A percentile compares a stretch with the other conserved stretches of the same genome.
These are phyloP conservation scores for Pocillopora grandis DNA, from an alignment of 92 coral and sea anemone species.

Conservation along the genomic window DNA sequence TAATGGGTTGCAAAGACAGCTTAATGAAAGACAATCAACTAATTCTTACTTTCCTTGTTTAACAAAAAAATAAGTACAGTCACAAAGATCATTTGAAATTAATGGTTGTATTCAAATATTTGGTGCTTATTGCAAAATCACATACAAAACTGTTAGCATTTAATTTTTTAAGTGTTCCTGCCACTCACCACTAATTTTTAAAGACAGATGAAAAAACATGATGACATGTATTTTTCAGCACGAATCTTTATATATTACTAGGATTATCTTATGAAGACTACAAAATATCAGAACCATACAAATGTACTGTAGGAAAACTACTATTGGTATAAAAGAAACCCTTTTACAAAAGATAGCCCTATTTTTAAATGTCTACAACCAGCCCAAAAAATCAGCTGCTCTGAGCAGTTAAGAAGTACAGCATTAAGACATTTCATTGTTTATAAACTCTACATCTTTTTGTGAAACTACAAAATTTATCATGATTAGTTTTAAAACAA, in stretches of 20 bases:
- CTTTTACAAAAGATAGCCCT: slow-evolving; percentile 60
- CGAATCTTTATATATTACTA: slow-evolving; percentile 29
- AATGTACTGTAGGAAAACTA: slow-evolving; percentile 38
- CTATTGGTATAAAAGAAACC: slow-evolving; percentile 42
- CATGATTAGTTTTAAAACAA: slow-evolving; percentile 15
- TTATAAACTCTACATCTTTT: slow-evolving; percentile 16
- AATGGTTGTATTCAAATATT: slow-evolving; percentile 4
- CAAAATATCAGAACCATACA: slow-evolving; percentile 44
- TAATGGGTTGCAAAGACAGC: neutral
- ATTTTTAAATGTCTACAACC: slow-evolving; percentile 58
- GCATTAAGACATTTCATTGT: slow-evolving; percentile 38
- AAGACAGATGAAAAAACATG: neutral
- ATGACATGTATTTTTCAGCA: slow-evolving; percentile 2
- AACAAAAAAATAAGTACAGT: neutral
- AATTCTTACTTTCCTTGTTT: neutral
- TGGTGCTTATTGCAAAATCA: slow-evolving; percentile 18
- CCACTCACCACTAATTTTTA: slow-evolving; percentile 20
- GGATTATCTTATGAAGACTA: slow-evolving; percentile 51
- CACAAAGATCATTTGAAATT: slow-evolving; percentile 6
- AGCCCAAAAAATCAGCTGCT: slow-evolving; percentile 57
- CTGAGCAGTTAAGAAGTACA: slow-evolving; percentile 54
- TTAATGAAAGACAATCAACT: neutral
- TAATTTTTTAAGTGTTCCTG: slow-evolving; percentile 22
- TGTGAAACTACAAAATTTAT: slow-evolving; percentile 30
- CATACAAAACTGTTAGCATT: slow-evolving; percentile 29